Percentiles rank a stretch among this genome's conserved stretches.
These are phyloP conservation scores for Bombus polaris DNA, from an alignment of 1,140 invertebrate genomes.

Conservation along the genomic window DNA sequence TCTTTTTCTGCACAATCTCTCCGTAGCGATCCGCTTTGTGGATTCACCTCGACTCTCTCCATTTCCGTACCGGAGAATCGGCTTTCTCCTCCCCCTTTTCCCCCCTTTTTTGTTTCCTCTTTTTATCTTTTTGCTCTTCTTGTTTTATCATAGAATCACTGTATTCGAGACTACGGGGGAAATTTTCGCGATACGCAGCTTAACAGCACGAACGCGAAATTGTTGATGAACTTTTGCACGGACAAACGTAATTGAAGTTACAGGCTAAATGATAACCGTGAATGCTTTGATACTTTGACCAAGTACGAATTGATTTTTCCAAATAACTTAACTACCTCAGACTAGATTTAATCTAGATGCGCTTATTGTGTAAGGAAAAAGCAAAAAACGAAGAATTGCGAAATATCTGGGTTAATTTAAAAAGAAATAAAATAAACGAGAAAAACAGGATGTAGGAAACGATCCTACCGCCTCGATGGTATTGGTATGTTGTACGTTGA, in stretches of 20 bases:
- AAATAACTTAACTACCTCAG: neutral
- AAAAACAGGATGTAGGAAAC: neutral
- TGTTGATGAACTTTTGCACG: neutral
- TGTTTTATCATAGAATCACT: neutral
- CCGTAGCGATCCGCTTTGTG: neutral
- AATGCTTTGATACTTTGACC: too few species aligned
- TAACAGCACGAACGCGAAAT: neutral
- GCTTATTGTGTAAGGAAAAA: too few species aligned
- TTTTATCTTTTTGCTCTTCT: neutral
- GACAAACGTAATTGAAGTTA: neutral
- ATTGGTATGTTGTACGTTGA: neutral
- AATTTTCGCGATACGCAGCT: neutral
- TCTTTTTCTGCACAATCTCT: constrained; percentile 24
- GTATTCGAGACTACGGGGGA: neutral
- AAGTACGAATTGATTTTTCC: neutral
- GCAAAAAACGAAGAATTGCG: too few species aligned
- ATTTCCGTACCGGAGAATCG: neutral
- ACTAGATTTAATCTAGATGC: neutral
- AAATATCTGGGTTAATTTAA: neutral
- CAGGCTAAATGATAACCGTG: neutral
- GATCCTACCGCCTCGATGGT: neutral
- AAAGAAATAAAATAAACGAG: neutral
- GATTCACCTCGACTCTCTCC: constrained; percentile 11
- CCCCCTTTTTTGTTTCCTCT: neutral
- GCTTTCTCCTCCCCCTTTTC: neutral